Percentiles rank a stretch among this genome's conserved stretches.
phyloP scores from a whole-genome alignment of 2,888 invertebrate genomes.

The Stenurella melanura region DNA sequence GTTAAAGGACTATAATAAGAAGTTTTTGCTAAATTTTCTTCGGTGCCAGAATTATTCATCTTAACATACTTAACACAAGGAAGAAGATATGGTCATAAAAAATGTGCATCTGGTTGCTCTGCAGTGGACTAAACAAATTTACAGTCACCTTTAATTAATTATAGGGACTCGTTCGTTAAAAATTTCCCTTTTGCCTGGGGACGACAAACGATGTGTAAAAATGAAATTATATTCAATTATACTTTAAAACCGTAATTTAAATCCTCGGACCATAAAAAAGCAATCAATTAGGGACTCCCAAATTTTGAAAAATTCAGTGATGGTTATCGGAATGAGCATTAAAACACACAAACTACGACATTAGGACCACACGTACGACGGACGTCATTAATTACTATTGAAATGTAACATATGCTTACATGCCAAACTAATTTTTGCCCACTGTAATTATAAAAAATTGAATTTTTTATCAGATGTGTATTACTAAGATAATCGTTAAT shows the following conservation, averaged over 20 bases:
- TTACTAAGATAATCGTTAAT: neutral
- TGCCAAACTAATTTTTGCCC: neutral
- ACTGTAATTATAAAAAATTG: neutral
- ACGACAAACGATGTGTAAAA: conserved; percentile 31
- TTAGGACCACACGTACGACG: conserved; percentile 45
- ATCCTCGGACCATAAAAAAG: conserved; percentile 21
- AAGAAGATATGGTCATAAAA: too few relatives aligned
- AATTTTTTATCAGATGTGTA: neutral
- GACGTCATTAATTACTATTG: conserved; percentile 37
- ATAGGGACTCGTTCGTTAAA: conserved; percentile 2
- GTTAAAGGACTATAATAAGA: too few relatives aligned
- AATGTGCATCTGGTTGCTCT: too few relatives aligned
- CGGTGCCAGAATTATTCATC: too few relatives aligned
- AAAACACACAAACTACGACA: conserved; percentile 22
- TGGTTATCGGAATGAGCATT: conserved; percentile 41
- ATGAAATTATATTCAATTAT: conserved; percentile 25
- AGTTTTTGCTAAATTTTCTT: too few relatives aligned
- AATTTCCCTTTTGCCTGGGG: neutral
- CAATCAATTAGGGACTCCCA: conserved; percentile 31
- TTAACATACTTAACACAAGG: too few relatives aligned
- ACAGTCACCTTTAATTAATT: conserved; percentile 17
- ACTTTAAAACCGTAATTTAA: neutral
- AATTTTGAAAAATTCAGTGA: conserved; percentile 36
- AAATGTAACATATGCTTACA: conserved; percentile 4
- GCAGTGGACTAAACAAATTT: too few relatives aligned